Base-by-base conservation (phyloP, 2,888 invertebrate species). In the Cerceris ruficornis region DNA sequence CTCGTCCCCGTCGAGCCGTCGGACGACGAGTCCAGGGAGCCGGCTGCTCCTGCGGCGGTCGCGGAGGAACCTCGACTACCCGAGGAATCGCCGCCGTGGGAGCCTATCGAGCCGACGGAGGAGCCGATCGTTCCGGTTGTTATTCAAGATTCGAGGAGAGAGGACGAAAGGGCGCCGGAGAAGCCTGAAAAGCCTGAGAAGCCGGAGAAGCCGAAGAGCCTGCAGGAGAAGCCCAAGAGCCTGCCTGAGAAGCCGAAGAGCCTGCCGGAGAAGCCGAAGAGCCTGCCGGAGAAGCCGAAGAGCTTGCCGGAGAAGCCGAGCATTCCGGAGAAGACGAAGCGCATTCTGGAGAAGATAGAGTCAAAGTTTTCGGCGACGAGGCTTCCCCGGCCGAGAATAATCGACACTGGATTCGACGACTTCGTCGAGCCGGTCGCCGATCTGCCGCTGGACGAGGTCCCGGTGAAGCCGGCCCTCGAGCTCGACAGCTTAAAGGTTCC, bases 361-460 rank as follows among this genome's bases (percentile, higher is more conserved):
- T 91, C 90, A 0, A 87, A 87, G 77, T 92, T 89, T 62, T 87
- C 88, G 0, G 91, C 85, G 7, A 87, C 87, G 0, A 91, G 83
- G 72, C 70, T 90, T 11, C 80, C 89, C 4, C 87, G 89, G 50
- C 91, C 92, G 5, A 91, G 87, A 74, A 91, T 92, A 59, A 91
- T 92, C 58, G 92, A 92, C 75, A 92, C 92, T 0, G 92, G 92
- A 11, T 89, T 88, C 73, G 92, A 92, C 70, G 92, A 92, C 77
- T 92, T 92, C 69, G 92, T 92, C n/a, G 92, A 92, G 67, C 92
- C 92, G 0, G 91, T 92, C 5, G 92, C 92, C 0, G 92, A 92
- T 69, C 83, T 92, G 69, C 92, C 92, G 8, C 80, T 92, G 41
- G 92, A 92, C 76, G 92, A 92, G 54, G 88, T 92, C 9, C 92